Evolutionary conservation across 2,888 invertebrate species (phyloP).

Genomic region (Hofmannophila pseudospretella): DNA sequence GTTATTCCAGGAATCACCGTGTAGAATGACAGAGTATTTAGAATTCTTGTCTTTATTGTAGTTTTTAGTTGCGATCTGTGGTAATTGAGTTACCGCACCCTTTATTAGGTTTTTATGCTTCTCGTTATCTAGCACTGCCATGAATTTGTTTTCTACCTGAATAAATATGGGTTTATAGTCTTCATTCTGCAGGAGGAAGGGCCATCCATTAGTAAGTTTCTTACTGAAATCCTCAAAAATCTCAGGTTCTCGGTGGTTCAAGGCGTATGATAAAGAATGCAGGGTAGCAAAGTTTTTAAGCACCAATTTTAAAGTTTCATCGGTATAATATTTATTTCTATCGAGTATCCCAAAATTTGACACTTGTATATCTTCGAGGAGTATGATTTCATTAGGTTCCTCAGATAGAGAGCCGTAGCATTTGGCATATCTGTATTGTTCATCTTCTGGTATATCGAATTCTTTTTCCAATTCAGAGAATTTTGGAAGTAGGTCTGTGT

Average conservation of each 20-base stretch:
- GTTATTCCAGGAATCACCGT: slow-evolving; percentile 27
- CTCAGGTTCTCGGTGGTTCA: slow-evolving; percentile 27
- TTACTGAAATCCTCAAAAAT: slow-evolving; percentile 15
- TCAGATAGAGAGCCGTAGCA: too few species aligned
- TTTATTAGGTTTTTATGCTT: too few species aligned
- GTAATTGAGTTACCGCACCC: too few species aligned
- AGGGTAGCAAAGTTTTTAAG: slow-evolving; percentile 27
- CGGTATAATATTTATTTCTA: slow-evolving; percentile 13
- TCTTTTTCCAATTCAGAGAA: slow-evolving; percentile 23
- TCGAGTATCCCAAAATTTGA: slow-evolving; percentile 26
- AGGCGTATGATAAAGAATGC: too few species aligned
- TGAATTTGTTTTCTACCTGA: too few species aligned
- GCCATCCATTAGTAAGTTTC: too few species aligned
- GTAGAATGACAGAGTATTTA: slow-evolving; percentile 20
- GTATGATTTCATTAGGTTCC: slow-evolving; percentile 30
- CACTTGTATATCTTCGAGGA: slow-evolving; percentile 36
- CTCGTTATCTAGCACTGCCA: too few species aligned
- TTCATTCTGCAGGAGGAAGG: too few species aligned
- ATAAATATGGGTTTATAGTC: too few species aligned
- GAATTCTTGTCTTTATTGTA: too few species aligned
- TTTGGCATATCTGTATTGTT: slow-evolving; percentile 27
- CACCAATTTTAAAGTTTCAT: slow-evolving; percentile 18
- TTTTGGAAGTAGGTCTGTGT: slow-evolving; percentile 28
- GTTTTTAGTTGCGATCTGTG: too few species aligned
- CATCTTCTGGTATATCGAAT: slow-evolving; percentile 22